Base-by-base conservation (phyloP, 2,797 vertebrate species). In the Crocodylus rhombifer region DNA sequence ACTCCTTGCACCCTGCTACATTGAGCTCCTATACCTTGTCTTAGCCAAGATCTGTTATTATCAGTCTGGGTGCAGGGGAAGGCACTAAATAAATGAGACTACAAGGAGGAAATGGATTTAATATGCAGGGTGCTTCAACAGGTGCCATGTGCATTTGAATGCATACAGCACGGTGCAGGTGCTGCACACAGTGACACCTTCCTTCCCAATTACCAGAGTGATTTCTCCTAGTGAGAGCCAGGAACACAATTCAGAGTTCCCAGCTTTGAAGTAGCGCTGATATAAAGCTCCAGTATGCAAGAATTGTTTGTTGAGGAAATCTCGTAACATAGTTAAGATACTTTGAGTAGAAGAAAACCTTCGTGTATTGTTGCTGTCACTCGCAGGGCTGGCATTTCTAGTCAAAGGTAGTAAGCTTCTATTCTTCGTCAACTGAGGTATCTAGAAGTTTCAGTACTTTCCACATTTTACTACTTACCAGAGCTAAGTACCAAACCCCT, bases 61-160 rank as follows among this genome's bases (percentile, higher is more conserved):
- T 91, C 87, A 25, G 21, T 23, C 15, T 23, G 36, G 33, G 12
- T 90, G 79, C 84, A 75, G 14, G 3, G 11, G 60, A 95, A 95
- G 90, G 58, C 23, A 77, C 86, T 85, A 95, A 61, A 90, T 91
- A 96, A 90, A 91, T 57, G 80, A 81, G 90, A 62, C 82, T 86
- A 91, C 71, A 95, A 80, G 20, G 36, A 57, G 58, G 56, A 90
- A 81, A 78, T 77, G 93, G 90, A 93, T 80, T 96, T 96, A 92
- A 88, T 91, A 95, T 95, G 91, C 92, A 94, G 92, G 87, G 58
- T 87, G 89, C 86, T 96, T 94, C 91, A 90, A 86, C 13, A 18
- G 77, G 84, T 90, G 87, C 86, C 95, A 91, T 95, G 92, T 97
- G 95, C 82, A 92, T 96, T 96, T 95, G 93, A 97, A 95, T 95